Conservation (phyloP, 2,888 invertebrate species). For the Mechanitis messenoides region DNA sequence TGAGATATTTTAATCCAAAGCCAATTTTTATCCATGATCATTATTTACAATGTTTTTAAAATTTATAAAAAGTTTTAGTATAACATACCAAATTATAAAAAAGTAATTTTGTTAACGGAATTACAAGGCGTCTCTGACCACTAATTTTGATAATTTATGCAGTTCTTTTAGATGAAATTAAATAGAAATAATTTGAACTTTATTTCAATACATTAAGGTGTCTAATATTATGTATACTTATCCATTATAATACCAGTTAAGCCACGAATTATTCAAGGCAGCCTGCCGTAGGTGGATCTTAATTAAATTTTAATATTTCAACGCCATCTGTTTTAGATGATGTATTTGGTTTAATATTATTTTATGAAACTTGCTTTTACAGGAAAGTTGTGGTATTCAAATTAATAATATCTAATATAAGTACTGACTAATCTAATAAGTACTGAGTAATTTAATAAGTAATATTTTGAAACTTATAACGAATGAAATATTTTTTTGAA, state of each 20-base stretch:
- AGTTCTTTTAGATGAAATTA: conserved; percentile 6
- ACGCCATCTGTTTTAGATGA: conserved; percentile 11
- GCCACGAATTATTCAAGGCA: conserved; percentile 25
- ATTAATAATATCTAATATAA: no score
- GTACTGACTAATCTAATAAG: no score
- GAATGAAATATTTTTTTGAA: no score
- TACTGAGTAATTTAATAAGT: no score
- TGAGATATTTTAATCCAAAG: no score
- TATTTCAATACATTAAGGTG: conserved; percentile 12
- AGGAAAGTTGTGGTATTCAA: not conserved
- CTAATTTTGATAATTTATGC: conserved; percentile 23
- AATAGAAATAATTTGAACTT: conserved; percentile 10
- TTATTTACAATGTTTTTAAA: no score
- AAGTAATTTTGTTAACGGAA: conserved; percentile 29
- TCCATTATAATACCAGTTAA: conserved; percentile 18
- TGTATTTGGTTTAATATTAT: conserved; percentile 5
- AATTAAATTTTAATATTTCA: conserved; percentile 34
- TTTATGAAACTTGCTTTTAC: not conserved
- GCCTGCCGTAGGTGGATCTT: conserved; percentile 23
- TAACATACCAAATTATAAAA: conserved; percentile 13
- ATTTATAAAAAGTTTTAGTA: no score
- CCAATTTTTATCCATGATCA: no score
- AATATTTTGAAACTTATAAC: no score
- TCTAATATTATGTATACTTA: conserved; percentile 8
- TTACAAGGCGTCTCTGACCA: conserved; percentile 27